Conservation (phyloP, 2,113 vertebrate species). For the Notarius lentiginosus region DNA sequence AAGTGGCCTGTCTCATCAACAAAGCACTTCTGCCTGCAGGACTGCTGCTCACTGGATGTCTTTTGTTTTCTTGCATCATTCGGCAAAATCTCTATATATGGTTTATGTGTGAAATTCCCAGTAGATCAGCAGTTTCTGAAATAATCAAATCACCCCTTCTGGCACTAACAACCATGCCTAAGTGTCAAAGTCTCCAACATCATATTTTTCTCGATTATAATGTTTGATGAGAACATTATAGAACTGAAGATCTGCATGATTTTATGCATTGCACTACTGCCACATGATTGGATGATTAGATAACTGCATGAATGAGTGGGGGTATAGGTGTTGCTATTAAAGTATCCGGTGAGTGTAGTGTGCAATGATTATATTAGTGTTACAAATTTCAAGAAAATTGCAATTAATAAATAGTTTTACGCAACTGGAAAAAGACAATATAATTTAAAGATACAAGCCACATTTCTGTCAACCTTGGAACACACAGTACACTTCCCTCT, state of each 20-base stretch:
- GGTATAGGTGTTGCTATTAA: background rate
- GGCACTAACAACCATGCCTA: background rate
- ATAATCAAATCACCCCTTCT: background rate
- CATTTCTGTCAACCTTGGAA: background rate
- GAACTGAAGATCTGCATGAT: background rate
- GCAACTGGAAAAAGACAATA: background rate
- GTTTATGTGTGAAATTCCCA: background rate
- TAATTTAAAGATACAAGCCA: background rate
- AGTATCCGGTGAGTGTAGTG: background rate
- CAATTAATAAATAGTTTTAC: background rate
- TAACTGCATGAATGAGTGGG: background rate
- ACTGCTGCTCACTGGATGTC: background rate
- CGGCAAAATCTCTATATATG: background rate
- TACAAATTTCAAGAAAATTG: background rate
- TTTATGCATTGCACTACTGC: background rate
- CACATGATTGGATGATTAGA: background rate
- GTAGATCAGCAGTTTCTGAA: background rate
- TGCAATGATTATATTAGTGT: background rate
- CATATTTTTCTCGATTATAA: background rate
- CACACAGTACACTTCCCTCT: background rate
- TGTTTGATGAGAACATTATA: background rate
- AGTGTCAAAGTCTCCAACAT: background rate
- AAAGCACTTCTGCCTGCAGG: background rate
- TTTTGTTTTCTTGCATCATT: slow-evolving; percentile 1
- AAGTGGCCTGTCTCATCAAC: background rate